phyloP scores from a whole-genome alignment of 2,888 invertebrate genomes.

The Phengaris arion region DNA sequence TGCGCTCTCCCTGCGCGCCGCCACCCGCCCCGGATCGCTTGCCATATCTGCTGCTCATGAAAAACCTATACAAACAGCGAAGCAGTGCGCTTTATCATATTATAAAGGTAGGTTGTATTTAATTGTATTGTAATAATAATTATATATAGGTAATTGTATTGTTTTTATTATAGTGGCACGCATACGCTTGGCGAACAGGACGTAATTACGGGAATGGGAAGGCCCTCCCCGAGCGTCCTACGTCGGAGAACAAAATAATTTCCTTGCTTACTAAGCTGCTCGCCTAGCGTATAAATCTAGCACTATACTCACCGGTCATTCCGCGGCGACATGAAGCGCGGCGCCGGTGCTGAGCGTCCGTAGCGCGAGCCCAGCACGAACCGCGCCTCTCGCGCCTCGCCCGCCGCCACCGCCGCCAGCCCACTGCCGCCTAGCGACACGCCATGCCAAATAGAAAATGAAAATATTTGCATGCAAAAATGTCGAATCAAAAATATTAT shows the following conservation, averaged over 20 bases:
- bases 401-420: constrained; percentile 53
- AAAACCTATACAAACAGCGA: constrained; percentile 49
- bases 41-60: constrained; percentile 61
- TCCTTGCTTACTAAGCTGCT: too few relatives aligned
- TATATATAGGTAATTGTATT: too few relatives aligned
- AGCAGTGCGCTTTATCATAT: background rate
- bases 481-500: too few relatives aligned
- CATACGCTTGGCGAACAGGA: too few relatives aligned
- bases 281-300: background rate
- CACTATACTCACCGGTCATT: constrained; percentile 56
- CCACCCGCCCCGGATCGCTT: constrained; percentile 50
- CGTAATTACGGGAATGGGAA: too few relatives aligned
- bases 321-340: constrained; percentile 53
- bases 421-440: constrained; percentile 28
- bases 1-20: constrained; percentile 26
- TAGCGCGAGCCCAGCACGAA: constrained; percentile 66
- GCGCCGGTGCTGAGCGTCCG: constrained; percentile 60
- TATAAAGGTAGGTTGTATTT: too few relatives aligned
- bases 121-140: too few relatives aligned
- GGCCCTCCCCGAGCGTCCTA: too few relatives aligned
- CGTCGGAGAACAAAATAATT: background rate
- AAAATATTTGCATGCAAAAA: background rate
- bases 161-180: too few relatives aligned
- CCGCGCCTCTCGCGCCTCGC: constrained; percentile 53
- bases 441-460: background rate